These are phyloP conservation scores for Muscicapa adusta DNA, from an alignment of 2,113 vertebrate species.

Conservation along the genomic window DNA sequence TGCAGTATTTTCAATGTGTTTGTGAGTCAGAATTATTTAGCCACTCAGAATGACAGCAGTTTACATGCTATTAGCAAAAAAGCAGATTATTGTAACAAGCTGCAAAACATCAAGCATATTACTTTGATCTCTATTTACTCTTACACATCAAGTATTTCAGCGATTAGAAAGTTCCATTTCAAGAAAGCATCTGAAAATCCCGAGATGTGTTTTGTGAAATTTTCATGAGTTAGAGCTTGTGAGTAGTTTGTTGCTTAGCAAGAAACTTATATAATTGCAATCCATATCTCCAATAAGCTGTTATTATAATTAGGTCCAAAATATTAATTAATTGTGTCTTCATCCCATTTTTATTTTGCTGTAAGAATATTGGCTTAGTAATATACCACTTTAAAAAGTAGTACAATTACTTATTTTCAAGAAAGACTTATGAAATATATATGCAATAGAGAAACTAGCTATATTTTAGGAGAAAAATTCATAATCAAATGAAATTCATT, in stretches of 20 bases:
- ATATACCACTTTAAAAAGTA: background rate
- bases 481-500: background rate
- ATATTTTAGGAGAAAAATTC: background rate
- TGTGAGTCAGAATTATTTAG: background rate
- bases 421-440: background rate
- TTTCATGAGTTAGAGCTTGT: background rate
- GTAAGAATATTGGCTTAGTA: background rate
- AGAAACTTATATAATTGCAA: background rate
- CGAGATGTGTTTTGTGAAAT: background rate
- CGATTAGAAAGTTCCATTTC: background rate
- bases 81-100: background rate
- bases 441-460: background rate
- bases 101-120: background rate
- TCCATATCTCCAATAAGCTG: background rate
- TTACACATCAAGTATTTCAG: background rate
- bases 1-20: background rate
- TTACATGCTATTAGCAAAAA: background rate
- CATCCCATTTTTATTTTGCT: background rate
- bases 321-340: background rate
- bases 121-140: background rate
- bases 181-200: background rate
- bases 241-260: background rate
- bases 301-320: background rate
- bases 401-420: background rate
- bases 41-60: background rate